Evolutionary conservation across 1,140 invertebrate genomes (phyloP).

Genomic region (Pseudomyrmex dendroicus): DNA sequence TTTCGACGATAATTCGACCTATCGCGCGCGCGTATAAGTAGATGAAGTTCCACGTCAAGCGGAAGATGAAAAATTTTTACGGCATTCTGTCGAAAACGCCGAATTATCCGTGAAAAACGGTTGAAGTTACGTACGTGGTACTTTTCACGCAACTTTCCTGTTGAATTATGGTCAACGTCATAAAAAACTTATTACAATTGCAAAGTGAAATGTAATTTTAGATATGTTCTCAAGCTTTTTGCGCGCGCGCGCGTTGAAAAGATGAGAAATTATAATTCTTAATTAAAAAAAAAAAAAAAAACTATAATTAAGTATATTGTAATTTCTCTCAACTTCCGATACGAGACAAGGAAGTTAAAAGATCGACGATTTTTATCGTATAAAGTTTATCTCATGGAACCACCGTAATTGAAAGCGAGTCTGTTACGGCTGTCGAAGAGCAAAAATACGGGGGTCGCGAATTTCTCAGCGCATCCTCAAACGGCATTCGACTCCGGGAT

Average conservation of each 20-base stretch:
- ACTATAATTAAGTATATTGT: background rate
- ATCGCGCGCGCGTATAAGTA: constrained; percentile 42
- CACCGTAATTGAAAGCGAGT: background rate
- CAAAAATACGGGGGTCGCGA: constrained; percentile 45
- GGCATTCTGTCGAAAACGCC: constrained; percentile 9
- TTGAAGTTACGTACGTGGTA: background rate
- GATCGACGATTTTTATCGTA: constrained; percentile 32
- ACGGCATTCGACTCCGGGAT: constrained; percentile 20
- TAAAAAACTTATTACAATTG: constrained; percentile 4
- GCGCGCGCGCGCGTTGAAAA: background rate
- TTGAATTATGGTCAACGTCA: background rate
- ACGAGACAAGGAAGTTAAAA: constrained; percentile 2
- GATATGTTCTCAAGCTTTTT: background rate
- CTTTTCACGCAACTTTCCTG: background rate
- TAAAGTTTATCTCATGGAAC: constrained; percentile 13
- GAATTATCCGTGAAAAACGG: constrained; percentile 31
- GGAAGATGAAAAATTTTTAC: constrained; percentile 43
- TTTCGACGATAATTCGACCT: constrained; percentile 51
- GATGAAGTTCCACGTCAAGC: constrained; percentile 41
- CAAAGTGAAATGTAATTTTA: background rate
- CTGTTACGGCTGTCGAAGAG: background rate
- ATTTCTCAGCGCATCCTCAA: constrained; percentile 54
- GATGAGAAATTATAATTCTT: background rate
- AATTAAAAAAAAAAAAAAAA: background rate
- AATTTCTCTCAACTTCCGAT: background rate